Evolutionary conservation across 2,797 vertebrate species (phyloP).

Genomic region (Siniperca obscura): DNA sequence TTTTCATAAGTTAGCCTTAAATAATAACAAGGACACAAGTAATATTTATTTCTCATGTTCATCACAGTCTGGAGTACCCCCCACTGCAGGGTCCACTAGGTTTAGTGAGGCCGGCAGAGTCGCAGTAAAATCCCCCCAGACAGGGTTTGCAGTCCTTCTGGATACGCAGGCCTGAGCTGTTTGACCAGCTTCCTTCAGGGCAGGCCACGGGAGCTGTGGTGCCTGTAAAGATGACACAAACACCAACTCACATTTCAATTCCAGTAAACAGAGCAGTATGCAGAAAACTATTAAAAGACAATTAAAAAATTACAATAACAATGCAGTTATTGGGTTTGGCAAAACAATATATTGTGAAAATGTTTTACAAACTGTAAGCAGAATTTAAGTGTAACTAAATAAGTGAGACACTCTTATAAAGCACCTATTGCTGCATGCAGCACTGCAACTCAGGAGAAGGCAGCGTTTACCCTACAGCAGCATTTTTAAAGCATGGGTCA

Average conservation of each 20-base stretch:
- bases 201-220: slow-evolving; percentile 82
- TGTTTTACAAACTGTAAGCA: slow-evolving; percentile 21
- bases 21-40: neutral
- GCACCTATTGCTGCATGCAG: slow-evolving; percentile 1
- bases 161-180: slow-evolving; percentile 79
- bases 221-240: slow-evolving; percentile 77
- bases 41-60: neutral
- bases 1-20: neutral
- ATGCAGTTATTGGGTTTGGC: slow-evolving; percentile 9
- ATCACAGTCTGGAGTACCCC: slow-evolving; percentile 79
- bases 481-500: slow-evolving; percentile 50
- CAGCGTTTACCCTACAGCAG: slow-evolving; percentile 41
- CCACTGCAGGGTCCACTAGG: slow-evolving; percentile 85
- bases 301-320: neutral
- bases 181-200: slow-evolving; percentile 88
- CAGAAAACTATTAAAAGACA: slow-evolving; percentile 1
- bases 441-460: neutral
- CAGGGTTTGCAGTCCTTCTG: slow-evolving; percentile 85
- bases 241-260: slow-evolving; percentile 15
- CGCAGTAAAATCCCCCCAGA: slow-evolving; percentile 86
- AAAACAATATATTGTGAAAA: slow-evolving; percentile 11
- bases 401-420: neutral
- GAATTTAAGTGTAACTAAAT: slow-evolving; percentile 25
- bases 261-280: neutral
- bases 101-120: slow-evolving; percentile 72